Percentiles rank a stretch among this genome's conserved stretches.
These are phyloP conservation scores for Helogale parvula DNA, from an alignment of 2,113 vertebrate genomes.

Conservation along the genomic window DNA sequence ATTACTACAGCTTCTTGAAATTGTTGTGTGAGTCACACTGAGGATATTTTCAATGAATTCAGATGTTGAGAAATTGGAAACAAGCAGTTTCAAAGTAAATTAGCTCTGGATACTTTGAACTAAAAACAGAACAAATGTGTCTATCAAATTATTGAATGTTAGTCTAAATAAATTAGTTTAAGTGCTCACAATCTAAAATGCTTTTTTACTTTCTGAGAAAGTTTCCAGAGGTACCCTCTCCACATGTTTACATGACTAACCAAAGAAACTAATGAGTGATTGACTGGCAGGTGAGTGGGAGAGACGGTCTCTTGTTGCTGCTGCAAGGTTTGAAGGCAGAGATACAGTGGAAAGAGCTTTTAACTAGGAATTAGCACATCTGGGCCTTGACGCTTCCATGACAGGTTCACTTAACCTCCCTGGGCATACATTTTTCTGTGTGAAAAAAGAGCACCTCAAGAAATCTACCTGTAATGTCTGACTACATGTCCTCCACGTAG, in stretches of 20 bases:
- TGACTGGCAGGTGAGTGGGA: neutral
- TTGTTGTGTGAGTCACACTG: neutral
- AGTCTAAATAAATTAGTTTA: neutral
- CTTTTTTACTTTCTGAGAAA: conserved; percentile 36
- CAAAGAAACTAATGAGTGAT: neutral
- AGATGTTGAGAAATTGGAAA: conserved; percentile 43
- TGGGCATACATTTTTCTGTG: neutral
- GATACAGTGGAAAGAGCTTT: neutral
- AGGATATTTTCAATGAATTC: neutral
- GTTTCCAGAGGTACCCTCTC: neutral
- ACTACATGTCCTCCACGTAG: neutral
- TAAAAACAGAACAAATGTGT: neutral
- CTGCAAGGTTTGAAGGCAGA: neutral
- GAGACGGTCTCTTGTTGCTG: neutral
- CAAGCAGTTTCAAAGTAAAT: neutral
- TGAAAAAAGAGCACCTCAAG: neutral
- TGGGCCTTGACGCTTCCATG: neutral
- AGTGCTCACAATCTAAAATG: neutral
- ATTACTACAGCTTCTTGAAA: neutral
- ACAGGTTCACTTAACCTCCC: neutral
- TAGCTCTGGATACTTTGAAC: neutral
- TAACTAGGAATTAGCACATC: neutral
- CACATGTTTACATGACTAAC: neutral
- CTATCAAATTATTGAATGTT: neutral
- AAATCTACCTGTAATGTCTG: neutral